Base-by-base conservation (phyloP, 2,113 vertebrate species). In the Hippolais icterina region DNA sequence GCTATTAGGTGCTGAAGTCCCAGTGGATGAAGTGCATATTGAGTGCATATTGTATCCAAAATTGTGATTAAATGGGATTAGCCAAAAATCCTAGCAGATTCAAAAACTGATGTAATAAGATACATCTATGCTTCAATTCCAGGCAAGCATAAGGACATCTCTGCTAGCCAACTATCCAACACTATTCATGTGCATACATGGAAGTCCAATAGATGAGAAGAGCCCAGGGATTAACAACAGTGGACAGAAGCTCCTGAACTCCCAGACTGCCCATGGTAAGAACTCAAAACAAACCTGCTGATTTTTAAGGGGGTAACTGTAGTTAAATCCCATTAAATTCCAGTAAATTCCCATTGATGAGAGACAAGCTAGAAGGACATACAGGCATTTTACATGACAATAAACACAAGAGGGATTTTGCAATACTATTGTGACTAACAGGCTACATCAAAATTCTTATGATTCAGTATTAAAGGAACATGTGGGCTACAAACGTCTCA, bases 31-130 rank as follows among this genome's bases (percentile, higher is more conserved):
- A 87, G 5, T 12, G 12, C 59, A 83, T 64, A 69, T 23, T 80
- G 61, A 83, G 17, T 27, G 61, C 47, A 46, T 16, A 56, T 7
- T 49, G 47, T 59, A 85, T 35, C 71, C 53, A 88, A 77, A 90
- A 77, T 12, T 68, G 24, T 66, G 37, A 72, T 94, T 85, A 85
- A 87, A 69, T n/a, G 24, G 31, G 54, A 95, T 90, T 89, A 91
- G 56, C 64, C 25, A 81, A 89, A 94, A 89, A 53, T 74, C 46
- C 65, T 70, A 81, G 59, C 21, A 70, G 79, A 93, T 88, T 85
- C 77, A 12, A 96, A 93, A 93, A 46, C 20, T 77, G 46, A 61
- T 95, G 54, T 74, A 95, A 27, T 77, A 72, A 85, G 37, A 82
- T 61, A 44, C 1, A 4, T 61, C 82, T 71, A 29, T 33, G 29